Percentiles rank a stretch among this genome's conserved stretches.
Conservation (phyloP, 2,888 invertebrate species). For the Sarcophaga rosellei region DNA sequence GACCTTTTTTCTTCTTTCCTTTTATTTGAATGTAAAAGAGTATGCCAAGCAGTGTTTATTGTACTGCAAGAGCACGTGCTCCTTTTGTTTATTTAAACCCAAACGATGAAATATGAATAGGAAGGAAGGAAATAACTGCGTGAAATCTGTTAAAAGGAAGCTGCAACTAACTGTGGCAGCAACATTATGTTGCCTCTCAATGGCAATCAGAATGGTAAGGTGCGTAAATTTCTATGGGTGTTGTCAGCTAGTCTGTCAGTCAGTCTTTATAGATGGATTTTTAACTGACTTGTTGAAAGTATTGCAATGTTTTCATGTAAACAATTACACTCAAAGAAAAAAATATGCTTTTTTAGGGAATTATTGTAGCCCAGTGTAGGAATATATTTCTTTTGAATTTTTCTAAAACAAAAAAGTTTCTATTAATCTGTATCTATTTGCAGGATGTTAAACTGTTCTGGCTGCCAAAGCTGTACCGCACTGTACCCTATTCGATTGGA, state of each 20-base stretch:
- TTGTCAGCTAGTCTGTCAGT: neutral
- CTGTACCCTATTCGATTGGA: no score
- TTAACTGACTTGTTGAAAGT: slow-evolving; percentile 63
- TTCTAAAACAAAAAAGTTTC: no score
- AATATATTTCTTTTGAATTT: no score
- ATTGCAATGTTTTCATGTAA: slow-evolving; percentile 8
- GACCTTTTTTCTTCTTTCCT: neutral
- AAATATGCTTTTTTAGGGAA: neutral
- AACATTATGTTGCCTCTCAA: slow-evolving; percentile 46
- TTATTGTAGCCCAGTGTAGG: neutral
- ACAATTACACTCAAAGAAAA: slow-evolving; percentile 22
- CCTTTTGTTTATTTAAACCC: slow-evolving; percentile 67
- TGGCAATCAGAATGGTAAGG: slow-evolving; percentile 34
- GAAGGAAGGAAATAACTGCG: slow-evolving; percentile 68
- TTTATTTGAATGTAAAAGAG: slow-evolving; percentile 17
- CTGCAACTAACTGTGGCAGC: slow-evolving; percentile 56
- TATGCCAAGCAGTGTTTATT: slow-evolving; percentile 42
- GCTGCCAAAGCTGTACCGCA: no score
- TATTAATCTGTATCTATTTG: no score
- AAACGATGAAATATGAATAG: slow-evolving; percentile 68
- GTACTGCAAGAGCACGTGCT: slow-evolving; percentile 61
- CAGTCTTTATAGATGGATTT: slow-evolving; percentile 40
- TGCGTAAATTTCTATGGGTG: slow-evolving; percentile 34
- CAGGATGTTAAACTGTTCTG: no score
- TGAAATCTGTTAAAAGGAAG: slow-evolving; percentile 66